These are phyloP conservation scores for Aradophagus sp. DNA, from an alignment of 1,140 invertebrate species.

Conservation along the genomic window DNA sequence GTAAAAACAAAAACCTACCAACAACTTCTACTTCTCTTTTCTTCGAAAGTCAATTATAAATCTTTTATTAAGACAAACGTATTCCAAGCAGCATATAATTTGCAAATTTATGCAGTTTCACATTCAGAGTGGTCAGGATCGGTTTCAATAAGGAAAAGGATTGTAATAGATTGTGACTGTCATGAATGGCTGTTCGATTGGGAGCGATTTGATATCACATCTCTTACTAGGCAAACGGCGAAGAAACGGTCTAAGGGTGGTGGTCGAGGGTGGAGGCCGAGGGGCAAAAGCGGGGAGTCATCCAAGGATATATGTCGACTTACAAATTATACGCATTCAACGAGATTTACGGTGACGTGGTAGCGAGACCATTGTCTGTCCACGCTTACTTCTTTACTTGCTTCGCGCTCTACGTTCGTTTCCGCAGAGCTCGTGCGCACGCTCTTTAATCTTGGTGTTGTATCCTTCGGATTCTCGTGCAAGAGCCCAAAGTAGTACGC, in stretches of 20 bases:
- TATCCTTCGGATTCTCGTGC: slow-evolving; percentile 24
- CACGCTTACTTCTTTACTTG: slow-evolving; percentile 72
- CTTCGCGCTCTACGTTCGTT: slow-evolving; percentile 54
- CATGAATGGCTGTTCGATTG: too few species aligned
- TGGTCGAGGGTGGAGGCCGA: slow-evolving; percentile 3
- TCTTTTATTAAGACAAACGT: too few species aligned
- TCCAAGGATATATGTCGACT: slow-evolving; percentile 68
- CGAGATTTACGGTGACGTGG: slow-evolving; percentile 75
- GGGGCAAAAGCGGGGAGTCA: slow-evolving; percentile 23
- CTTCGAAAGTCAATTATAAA: too few species aligned
- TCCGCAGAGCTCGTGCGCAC: slow-evolving; percentile 35
- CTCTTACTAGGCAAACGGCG: slow-evolving; percentile 7
- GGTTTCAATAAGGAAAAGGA: too few species aligned
- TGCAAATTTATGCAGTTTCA: too few species aligned
- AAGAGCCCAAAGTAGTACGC: not conserved
- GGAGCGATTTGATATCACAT: not conserved
- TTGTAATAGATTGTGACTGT: too few species aligned
- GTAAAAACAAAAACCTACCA: too few species aligned
- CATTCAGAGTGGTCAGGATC: too few species aligned
- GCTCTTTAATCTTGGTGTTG: slow-evolving; percentile 12
- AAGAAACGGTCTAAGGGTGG: not conserved
- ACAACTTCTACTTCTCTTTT: too few species aligned
- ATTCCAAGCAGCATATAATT: too few species aligned
- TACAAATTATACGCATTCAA: slow-evolving; percentile 75
- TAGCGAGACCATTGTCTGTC: slow-evolving; percentile 75